phyloP scores from a whole-genome alignment of 2,113 vertebrate genomes.

The Hassar affinis region DNA sequence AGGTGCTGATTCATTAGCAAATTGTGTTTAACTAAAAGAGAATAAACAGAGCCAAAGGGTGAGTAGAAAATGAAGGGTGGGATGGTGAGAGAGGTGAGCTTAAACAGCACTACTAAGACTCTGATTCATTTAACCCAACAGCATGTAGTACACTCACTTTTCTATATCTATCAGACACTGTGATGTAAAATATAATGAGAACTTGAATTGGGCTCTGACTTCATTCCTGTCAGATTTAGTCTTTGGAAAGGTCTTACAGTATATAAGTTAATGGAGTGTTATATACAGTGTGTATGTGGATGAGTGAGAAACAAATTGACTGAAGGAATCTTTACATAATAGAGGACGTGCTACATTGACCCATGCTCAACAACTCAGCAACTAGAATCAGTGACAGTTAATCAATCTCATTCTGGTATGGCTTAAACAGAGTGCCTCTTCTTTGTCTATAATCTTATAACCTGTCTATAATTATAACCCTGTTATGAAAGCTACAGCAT shows the following conservation, averaged over 20 bases:
- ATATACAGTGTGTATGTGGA: neutral
- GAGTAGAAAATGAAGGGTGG: neutral
- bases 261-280: neutral
- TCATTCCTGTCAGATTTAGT: neutral
- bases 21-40: neutral
- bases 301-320: neutral
- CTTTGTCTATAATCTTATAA: no score
- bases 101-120: neutral
- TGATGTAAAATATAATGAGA: neutral
- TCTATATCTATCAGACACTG: neutral
- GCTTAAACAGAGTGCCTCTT: neutral
- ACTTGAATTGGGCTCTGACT: neutral
- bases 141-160: neutral
- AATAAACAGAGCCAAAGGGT: neutral
- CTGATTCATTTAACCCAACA: neutral
- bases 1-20: slow-evolving; percentile 35
- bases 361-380: neutral
- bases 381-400: slow-evolving; percentile 5
- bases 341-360: neutral
- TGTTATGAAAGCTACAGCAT: neutral
- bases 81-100: neutral
- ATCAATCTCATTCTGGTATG: neutral
- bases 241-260: neutral
- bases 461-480: no score
- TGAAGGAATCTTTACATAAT: neutral